phyloP scores from a whole-genome alignment of 64 coral and sea anemone species.

The Montipora cactus region DNA sequence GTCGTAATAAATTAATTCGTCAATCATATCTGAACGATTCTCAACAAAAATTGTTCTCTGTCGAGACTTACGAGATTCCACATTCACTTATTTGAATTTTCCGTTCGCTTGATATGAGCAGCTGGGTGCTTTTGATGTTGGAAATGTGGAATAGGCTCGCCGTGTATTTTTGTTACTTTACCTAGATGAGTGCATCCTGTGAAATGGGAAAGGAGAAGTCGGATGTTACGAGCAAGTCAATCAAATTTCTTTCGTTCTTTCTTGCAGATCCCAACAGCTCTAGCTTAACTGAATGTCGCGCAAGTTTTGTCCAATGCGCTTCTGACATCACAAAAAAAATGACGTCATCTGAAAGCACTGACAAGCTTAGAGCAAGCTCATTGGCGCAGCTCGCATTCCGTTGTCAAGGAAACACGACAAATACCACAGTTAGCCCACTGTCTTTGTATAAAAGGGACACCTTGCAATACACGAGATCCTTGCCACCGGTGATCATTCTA shows the following conservation, averaged over 20 bases:
- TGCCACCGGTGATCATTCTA: slow-evolving; percentile 44
- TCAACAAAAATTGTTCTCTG: not conserved
- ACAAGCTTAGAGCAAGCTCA: slow-evolving; percentile 66
- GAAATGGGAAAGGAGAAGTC: not conserved
- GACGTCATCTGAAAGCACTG: slow-evolving; percentile 29
- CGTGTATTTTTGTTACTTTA: too few relatives aligned
- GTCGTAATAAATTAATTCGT: not conserved
- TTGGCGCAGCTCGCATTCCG: slow-evolving; percentile 75
- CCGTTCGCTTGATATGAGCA: too few relatives aligned
- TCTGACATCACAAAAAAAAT: slow-evolving; percentile 74
- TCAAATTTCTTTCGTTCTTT: not conserved
- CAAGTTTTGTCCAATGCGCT: slow-evolving; percentile 72
- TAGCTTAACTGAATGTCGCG: slow-evolving; percentile 62
- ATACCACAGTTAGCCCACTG: not conserved
- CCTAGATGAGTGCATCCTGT: not conserved
- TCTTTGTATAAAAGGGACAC: slow-evolving; percentile 41
- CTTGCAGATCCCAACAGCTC: not conserved
- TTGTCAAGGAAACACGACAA: slow-evolving; percentile 81
- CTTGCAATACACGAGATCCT: slow-evolving; percentile 42
- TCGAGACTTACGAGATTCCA: too few relatives aligned
- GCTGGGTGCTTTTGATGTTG: not conserved
- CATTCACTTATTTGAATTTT: too few relatives aligned
- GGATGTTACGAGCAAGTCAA: not conserved
- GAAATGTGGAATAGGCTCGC: not conserved
- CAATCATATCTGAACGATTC: not conserved